phyloP scores from a whole-genome alignment of 2,797 vertebrate species.

The Pachyuromys duprasi region DNA sequence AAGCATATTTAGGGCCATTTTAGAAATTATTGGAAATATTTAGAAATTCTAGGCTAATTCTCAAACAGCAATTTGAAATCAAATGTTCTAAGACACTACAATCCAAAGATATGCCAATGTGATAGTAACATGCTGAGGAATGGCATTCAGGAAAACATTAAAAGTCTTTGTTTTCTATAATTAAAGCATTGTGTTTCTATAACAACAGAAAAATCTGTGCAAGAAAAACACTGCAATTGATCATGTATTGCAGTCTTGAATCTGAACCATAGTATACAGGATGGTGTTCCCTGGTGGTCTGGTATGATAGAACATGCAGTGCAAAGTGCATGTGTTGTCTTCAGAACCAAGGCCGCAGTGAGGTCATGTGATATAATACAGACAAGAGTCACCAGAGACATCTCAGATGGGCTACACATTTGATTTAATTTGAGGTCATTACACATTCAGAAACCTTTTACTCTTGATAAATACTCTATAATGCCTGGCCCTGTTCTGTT shows the following conservation, averaged over 20 bases:
- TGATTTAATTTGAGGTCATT: neutral
- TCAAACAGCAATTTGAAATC: neutral
- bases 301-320: accelerated
- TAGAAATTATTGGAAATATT: neutral
- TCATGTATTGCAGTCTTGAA: too few relatives aligned
- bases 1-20: neutral
- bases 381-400: neutral
- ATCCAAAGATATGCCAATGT: neutral
- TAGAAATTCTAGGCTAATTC: neutral
- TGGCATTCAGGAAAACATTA: neutral
- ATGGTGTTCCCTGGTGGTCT: neutral
- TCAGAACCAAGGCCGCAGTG: neutral
- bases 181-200: neutral
- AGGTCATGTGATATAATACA: neutral
- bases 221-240: neutral
- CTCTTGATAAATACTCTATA: neutral
- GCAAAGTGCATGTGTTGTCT: neutral
- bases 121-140: neutral
- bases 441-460: neutral
- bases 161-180: neutral
- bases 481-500: neutral
- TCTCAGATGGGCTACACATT: neutral
- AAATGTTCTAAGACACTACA: neutral
- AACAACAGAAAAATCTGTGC: neutral
- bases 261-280: neutral